phyloP scores from a whole-genome alignment of 2,888 invertebrate species.

The Xestia c-nigrum region DNA sequence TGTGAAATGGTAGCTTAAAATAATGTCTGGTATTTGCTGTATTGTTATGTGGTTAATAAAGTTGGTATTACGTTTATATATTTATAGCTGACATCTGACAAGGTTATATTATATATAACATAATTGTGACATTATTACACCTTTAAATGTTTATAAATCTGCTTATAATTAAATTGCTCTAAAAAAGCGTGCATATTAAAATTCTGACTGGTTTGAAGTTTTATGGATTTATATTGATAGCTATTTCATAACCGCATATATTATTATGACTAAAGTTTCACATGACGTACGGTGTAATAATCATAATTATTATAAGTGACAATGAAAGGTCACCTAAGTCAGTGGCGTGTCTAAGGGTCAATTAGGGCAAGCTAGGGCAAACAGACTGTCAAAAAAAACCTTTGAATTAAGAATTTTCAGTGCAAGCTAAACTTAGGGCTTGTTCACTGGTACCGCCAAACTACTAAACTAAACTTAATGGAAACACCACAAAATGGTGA shows the following conservation, averaged over 20 bases:
- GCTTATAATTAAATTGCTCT: too few relatives aligned
- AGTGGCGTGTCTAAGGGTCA: too few relatives aligned
- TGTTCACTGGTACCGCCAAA: background rate
- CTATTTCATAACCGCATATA: too few relatives aligned
- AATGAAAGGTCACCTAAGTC: background rate
- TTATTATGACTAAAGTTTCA: too few relatives aligned
- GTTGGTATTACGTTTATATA: conserved; percentile 30
- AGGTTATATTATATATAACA: conserved; percentile 32
- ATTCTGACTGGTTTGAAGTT: too few relatives aligned
- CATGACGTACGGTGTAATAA: background rate
- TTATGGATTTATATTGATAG: too few relatives aligned
- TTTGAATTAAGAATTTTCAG: background rate
- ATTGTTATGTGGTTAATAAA: conserved; percentile 30
- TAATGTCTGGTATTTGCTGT: conserved; percentile 20
- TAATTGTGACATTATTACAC: conserved; percentile 32
- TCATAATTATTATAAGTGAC: background rate
- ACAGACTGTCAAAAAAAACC: background rate
- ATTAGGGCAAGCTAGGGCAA: background rate
- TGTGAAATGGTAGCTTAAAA: conserved; percentile 24
- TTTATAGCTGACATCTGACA: conserved; percentile 28
- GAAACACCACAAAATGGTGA: too few relatives aligned
- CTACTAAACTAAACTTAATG: too few relatives aligned
- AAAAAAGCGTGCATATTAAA: too few relatives aligned
- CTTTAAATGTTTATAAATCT: conserved; percentile 33
- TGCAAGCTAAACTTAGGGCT: background rate